Conservation (phyloP, 2,888 invertebrate genomes). For the Disparrhopalites patrizii region DNA sequence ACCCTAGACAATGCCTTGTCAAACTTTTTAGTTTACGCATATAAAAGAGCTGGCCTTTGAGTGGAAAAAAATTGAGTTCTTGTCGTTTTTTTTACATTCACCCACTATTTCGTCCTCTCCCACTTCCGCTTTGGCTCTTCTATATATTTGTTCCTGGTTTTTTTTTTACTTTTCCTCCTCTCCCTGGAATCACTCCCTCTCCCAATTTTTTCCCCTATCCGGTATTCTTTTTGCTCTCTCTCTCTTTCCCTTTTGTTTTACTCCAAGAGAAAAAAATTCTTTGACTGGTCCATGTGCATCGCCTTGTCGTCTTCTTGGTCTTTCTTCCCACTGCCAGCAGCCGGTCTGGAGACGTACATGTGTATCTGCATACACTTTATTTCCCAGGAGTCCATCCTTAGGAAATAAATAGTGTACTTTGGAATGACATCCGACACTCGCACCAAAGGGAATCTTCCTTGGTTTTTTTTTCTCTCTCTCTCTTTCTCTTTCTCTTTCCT, state of each 20-base stretch:
- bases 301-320: too few relatives aligned
- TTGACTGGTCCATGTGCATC: not conserved
- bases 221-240: not conserved
- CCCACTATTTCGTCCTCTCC: not conserved
- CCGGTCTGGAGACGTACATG: not conserved
- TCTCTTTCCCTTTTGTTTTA: not conserved
- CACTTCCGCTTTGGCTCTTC: too few relatives aligned
- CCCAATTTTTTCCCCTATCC: not conserved
- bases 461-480: too few relatives aligned
- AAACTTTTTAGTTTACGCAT: constrained; percentile 26
- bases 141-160: too few relatives aligned
- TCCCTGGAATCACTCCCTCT: not conserved
- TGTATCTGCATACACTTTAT: not conserved
- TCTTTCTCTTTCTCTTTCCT: too few relatives aligned
- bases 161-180: too few relatives aligned
- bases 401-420: not conserved
- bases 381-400: not conserved
- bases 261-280: not conserved
- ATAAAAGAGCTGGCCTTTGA: constrained; percentile 2
- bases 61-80: not conserved
- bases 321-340: too few relatives aligned
- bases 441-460: not conserved
- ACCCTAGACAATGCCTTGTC: constrained; percentile 16
- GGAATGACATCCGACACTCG: not conserved
- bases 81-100: not conserved